Evolutionary conservation across 2,888 invertebrate species (phyloP).

Genomic region (Tridacna gigas): DNA sequence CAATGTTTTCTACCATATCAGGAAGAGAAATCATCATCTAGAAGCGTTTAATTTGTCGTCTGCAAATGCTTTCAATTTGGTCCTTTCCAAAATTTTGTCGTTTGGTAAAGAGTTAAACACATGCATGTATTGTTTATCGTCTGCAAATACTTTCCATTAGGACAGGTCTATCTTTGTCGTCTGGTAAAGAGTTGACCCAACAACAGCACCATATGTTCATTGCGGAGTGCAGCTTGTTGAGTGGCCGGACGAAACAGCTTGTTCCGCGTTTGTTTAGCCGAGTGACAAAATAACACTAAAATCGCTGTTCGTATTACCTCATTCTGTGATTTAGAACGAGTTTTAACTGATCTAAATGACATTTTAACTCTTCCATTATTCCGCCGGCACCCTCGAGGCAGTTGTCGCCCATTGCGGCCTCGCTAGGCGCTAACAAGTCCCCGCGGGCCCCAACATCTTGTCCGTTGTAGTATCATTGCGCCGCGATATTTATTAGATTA

Average conservation of each 20-base stretch:
- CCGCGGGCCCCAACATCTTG: conserved; percentile 21
- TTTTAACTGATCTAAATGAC: conserved; percentile 12
- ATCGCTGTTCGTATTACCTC: conserved; percentile 9
- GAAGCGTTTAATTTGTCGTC: no score
- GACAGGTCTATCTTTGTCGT: no score
- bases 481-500: conserved; percentile 8
- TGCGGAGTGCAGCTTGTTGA: background rate
- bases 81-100: no score
- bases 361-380: conserved; percentile 25
- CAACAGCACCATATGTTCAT: conserved; percentile 10
- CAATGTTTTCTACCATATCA: no score
- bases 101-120: no score
- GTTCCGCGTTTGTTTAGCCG: background rate
- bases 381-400: conserved; percentile 2
- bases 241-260: background rate
- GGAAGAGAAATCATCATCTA: no score
- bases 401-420: conserved; percentile 7
- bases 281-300: conserved; percentile 27
- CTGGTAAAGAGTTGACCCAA: background rate
- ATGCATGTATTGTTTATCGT: no score
- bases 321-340: background rate
- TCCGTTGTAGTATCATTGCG: background rate
- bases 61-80: no score
- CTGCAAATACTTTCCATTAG: no score
- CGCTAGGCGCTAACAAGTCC: conserved; percentile 33